phyloP scores from a whole-genome alignment of 2,113 vertebrate genomes.

The Mellivora capensis region DNA sequence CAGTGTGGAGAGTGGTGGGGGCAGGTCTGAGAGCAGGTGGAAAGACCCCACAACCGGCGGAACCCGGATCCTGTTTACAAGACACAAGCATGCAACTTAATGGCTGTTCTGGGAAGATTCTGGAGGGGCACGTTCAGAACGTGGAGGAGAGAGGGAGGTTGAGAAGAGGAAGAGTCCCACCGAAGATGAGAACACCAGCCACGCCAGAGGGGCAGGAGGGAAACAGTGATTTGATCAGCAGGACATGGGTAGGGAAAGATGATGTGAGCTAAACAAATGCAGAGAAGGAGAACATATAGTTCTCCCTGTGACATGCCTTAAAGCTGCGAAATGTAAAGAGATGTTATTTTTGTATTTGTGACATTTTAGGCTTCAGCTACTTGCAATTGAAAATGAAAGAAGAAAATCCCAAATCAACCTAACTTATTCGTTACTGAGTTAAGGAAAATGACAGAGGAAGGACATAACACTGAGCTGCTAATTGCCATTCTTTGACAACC shows the following conservation, averaged over 20 bases:
- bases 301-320: constrained; percentile 26
- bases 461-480: constrained; percentile 16
- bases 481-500: constrained; percentile 10
- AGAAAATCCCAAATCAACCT: constrained; percentile 48
- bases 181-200: neutral
- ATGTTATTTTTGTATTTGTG: constrained; percentile 70
- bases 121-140: neutral
- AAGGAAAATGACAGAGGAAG: constrained; percentile 41
- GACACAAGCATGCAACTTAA: neutral
- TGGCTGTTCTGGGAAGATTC: neutral
- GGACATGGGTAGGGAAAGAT: neutral
- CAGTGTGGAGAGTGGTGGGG: neutral
- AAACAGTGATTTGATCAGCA: neutral
- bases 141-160: neutral
- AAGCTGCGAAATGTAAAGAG: constrained; percentile 60
- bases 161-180: neutral
- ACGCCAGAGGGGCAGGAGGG: neutral
- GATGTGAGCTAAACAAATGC: neutral
- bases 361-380: constrained; percentile 61
- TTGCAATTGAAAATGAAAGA: constrained; percentile 58
- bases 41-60: neutral
- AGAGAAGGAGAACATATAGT: constrained; percentile 31
- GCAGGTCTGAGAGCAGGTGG: neutral
- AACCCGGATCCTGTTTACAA: neutral
- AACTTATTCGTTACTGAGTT: neutral